Base-by-base conservation (phyloP, 2,113 vertebrate genomes). In the Bombycilla garrulus region DNA sequence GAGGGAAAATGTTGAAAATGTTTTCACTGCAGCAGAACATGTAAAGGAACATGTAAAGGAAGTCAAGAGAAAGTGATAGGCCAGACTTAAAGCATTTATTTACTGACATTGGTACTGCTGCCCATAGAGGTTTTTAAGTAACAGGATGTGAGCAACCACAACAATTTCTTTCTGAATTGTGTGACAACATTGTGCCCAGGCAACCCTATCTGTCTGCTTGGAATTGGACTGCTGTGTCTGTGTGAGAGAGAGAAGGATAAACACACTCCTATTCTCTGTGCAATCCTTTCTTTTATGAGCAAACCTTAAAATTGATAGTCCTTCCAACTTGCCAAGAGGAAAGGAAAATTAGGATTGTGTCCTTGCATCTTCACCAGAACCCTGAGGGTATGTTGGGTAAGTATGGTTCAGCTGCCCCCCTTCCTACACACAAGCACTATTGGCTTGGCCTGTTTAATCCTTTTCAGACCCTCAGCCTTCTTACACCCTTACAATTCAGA, bases 171-270 rank as follows among this genome's bases (percentile, higher is more conserved):
- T 40, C 77, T 88, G 35, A 69, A 28, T 54, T 15, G 0, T 62
- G 24, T 0, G 0, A 38, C 44, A 80, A 1, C 6, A 3, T 21
- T 57, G 40, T 61, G 48, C 51, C 33, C 29, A 31, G 60, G 35
- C 50, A 80, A 57, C 53, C 44, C 9, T 54, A 42, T 56, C 51
- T 78, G 25, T 51, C 67, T 70, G 54, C 67, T 73, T 89, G 78
- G 66, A 76, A 56, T 7, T 26, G 33, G 58, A 15, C 50, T 12
- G 1, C 6, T 62, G 28, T 80, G 38, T 42, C 42, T 29, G 9
- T 35, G 50, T 28, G 56, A 29, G 40, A 35, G 40, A 45, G 64
- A 56, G 48, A 44, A 54, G 38, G 33, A 44, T 44, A 35, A 53
- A 19, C 3, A n/a, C 28, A 14, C 29, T 91, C 15, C 24, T 42